Conservation (phyloP, 2,113 vertebrate genomes). For the Gyps fulvus region DNA sequence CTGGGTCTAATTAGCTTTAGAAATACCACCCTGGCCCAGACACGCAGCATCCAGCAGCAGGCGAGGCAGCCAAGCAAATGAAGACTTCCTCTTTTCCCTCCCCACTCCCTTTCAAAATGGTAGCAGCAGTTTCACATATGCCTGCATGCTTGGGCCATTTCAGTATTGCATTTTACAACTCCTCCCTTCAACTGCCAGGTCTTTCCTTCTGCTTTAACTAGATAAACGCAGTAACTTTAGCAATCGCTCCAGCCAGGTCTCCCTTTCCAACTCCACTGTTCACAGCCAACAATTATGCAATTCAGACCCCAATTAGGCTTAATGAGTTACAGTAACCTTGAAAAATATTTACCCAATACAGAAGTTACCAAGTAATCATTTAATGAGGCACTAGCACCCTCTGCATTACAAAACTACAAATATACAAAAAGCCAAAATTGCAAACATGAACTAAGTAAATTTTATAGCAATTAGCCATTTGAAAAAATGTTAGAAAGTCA, state of each 20-base stretch:
- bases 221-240: background rate
- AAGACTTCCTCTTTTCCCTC: background rate
- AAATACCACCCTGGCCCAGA: background rate
- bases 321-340: background rate
- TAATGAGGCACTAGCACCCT: background rate
- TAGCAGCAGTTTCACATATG: background rate
- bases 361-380: background rate
- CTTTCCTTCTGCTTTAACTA: background rate
- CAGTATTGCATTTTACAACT: background rate
- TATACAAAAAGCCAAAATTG: fast-evolving
- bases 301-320: background rate
- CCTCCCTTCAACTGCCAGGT: background rate
- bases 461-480: fast-evolving
- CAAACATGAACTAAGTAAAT: background rate
- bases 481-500: background rate
- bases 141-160: background rate
- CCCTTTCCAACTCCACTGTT: background rate
- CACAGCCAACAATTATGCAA: fast-evolving
- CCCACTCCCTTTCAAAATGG: background rate
- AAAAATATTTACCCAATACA: background rate
- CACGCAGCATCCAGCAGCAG: background rate
- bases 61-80: background rate
- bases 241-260: background rate
- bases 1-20: background rate
- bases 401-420: background rate